Base-by-base conservation (phyloP, 2,797 vertebrate genomes). In the Peromyscus aztecus region DNA sequence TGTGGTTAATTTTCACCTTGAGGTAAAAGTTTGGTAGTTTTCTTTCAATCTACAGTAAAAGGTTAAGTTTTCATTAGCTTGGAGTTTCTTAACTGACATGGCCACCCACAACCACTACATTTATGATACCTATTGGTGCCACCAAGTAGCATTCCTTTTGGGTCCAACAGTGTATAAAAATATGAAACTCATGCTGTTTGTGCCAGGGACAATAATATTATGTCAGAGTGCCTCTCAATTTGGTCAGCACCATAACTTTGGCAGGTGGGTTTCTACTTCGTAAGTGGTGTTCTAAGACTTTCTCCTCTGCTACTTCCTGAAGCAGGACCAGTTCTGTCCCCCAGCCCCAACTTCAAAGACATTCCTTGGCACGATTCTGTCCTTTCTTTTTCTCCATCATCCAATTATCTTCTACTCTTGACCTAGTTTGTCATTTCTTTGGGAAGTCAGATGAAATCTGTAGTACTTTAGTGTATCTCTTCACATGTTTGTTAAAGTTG, bases 391-490 rank as follows among this genome's bases (percentile, higher is more conserved):
- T 10, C 21, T 87, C 6, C 24, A 88, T 95, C 9, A 80, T 43
- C 19, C 93, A 82, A 17, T 85, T 88, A 61, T 93, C 6, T 40
- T 29, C 52, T 91, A 92, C 90, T 95, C n/a, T 81, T 96, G 19
- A 71, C 24, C 63, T 90, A 90, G 46, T 80, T 94, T 86, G 55
- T 57, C 17, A 91, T 82, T 86, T 96, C 29, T 91, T 91, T 94
- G 55, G n/a, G 63, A 94, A 37, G 27, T 81, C 29, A 90, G 69
- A 87, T 90, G 65, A 67, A 93, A 69, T 67, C 75, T 40, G 49
- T 27, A 85, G 76, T 73, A 78, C 78, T 52, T n/a, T 31, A 85
- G 77, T 71, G 59, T 75, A 43, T 81, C 89, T 55, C 92, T 77
- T 81, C 21, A 6, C 75, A 65, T 46, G 63, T 46, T 91, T 90